Percentiles rank a stretch among this genome's conserved stretches.
These are phyloP conservation scores for Apis laboriosa DNA, from an alignment of 1,140 invertebrate genomes.

Conservation along the genomic window DNA sequence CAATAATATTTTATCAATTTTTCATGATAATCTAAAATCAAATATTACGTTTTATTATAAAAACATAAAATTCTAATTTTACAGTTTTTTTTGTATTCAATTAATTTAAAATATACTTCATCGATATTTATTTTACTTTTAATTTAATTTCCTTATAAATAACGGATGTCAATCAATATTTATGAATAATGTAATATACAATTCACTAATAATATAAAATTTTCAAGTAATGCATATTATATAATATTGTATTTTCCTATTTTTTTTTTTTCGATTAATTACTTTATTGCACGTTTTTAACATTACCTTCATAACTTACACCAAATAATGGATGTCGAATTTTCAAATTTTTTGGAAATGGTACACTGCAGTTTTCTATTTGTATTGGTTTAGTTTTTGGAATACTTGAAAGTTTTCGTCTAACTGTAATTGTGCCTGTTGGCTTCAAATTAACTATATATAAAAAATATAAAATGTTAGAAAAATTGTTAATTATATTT, in stretches of 20 bases:
- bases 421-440: constrained; percentile 61
- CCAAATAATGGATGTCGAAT: constrained; percentile 70
- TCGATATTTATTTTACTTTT: background rate
- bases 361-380: constrained; percentile 47
- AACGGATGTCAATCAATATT: background rate
- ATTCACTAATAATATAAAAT: background rate
- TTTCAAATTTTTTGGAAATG: constrained; percentile 70
- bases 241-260: background rate
- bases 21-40: background rate
- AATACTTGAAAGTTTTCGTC: constrained; percentile 63
- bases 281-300: constrained; percentile 31
- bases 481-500: background rate
- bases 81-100: background rate
- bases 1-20: background rate
- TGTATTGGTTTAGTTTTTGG: constrained; percentile 44
- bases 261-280: background rate
- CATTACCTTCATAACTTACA: constrained; percentile 45
- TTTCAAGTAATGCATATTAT: background rate
- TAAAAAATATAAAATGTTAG: constrained; percentile 27
- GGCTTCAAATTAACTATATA: constrained; percentile 69
- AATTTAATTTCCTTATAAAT: background rate
- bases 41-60: constrained; percentile 18
- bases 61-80: background rate
- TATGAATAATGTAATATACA: background rate
- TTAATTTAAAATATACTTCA: background rate